Conservation (phyloP, 2,797 vertebrate genomes). For the Allobates femoralis region DNA sequence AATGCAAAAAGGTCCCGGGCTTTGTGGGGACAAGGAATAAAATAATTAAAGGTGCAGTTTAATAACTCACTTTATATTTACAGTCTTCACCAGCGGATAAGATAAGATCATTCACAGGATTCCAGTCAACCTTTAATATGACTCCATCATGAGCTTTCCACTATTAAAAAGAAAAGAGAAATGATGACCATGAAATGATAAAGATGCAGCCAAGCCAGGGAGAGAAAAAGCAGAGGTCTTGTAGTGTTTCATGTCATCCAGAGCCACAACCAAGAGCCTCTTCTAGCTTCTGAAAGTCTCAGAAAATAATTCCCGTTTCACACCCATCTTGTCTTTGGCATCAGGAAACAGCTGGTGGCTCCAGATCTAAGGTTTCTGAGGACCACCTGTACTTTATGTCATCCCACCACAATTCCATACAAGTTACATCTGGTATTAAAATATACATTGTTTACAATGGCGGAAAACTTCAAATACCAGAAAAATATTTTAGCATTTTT, state of each 20-base stretch:
- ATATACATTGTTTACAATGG: neutral
- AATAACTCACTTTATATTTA: slow-evolving; percentile 89
- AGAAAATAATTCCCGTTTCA: neutral
- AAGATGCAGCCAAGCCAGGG: neutral
- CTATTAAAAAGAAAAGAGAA: slow-evolving; percentile 70
- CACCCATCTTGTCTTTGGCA: neutral
- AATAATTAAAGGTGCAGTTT: neutral
- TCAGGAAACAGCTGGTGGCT: neutral
- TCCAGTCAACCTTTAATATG: slow-evolving; percentile 96
- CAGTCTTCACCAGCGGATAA: slow-evolving; percentile 95
- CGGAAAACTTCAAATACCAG: neutral
- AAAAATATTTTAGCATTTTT: neutral
- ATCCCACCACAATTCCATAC: neutral
- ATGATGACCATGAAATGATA: neutral
- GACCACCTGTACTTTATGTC: neutral
- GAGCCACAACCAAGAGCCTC: neutral
- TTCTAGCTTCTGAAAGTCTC: neutral
- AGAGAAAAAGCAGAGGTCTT: neutral
- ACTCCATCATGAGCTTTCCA: slow-evolving; percentile 97
- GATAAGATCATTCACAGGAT: slow-evolving; percentile 91
- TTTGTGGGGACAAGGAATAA: neutral
- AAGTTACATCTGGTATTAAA: slow-evolving; percentile 4
- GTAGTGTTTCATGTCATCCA: neutral
- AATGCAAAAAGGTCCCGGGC: neutral
- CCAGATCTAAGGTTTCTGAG: neutral